Evolutionary conservation across 2,888 invertebrate genomes (phyloP), one percentile per base, ranked within the genome.

Genomic region (Leptopilina myrica): DNA sequence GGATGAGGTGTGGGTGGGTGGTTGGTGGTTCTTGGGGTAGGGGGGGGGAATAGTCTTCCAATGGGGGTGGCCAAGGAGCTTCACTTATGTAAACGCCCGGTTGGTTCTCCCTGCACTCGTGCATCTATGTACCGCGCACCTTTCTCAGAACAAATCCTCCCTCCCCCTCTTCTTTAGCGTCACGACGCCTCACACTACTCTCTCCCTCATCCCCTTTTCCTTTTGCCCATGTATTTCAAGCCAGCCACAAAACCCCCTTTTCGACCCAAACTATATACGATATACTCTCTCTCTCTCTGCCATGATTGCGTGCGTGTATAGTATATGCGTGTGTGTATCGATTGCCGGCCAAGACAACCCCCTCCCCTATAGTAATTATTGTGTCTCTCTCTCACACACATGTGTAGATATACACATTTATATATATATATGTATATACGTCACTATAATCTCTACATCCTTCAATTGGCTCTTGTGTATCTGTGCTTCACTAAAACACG

Each of bases 281-380:
- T 46, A 53, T 53, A 64, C 46, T 64, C 3, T 46, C 33, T 66
- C 40, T 49, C 46, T 64, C 3, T 46, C 33, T 66, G 62, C 49
- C 65, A 67, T 64, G 67, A 14, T 12, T 78, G n/a, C 69, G 76
- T 76, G 20, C 79, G 75, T 79, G 75, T 78, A 59, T 33, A 33
- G 77, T 78, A 83, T 78, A 83, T 85, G 82, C 87, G 87, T 89
- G 88, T 88, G 88, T 88, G 89, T 88, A 91, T 91, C 90, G 91
- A 91, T 91, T 91, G 89, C 89, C 84, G 89, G 89, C 90, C 90
- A 90, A 87, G 83, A 87, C 87, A 86, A 86, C 88, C 88, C 87
- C 83, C 78, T 78, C 80, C 11, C 49, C 49, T 49, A 86, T 87
- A 89, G 89, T 89, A 89, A 89, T 90, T 89, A 90, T 89, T 90